These are phyloP conservation scores for Schizopygopsis pylzovi DNA, from an alignment of 2,797 vertebrate species.

Conservation along the genomic window DNA sequence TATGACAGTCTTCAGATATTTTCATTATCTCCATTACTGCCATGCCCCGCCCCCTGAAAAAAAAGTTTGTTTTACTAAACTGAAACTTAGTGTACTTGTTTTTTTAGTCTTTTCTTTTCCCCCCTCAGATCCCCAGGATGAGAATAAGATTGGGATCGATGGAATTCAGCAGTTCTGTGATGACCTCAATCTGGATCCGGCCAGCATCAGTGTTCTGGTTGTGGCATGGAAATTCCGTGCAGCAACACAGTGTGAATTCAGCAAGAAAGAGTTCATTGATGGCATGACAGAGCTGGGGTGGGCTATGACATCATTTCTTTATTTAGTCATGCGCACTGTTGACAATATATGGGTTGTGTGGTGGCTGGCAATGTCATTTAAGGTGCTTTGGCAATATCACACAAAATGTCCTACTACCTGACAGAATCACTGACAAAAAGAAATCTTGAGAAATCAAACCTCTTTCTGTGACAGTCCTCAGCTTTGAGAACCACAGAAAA, in stretches of 20 bases:
- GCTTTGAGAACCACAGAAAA: neutral
- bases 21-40: too few relatives aligned
- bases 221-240: constrained; percentile 97
- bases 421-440: neutral
- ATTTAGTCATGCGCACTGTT: neutral
- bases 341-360: neutral
- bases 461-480: neutral
- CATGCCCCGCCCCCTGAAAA: too few relatives aligned
- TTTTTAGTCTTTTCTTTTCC: neutral
- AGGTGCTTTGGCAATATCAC: neutral
- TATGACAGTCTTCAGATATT: too few relatives aligned
- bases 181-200: constrained; percentile 91
- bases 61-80: too few relatives aligned
- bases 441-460: neutral
- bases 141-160: constrained; percentile 97
- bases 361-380: neutral
- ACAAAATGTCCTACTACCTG: neutral
- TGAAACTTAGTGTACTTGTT: neutral
- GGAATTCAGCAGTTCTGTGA: constrained; percentile 98
- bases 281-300: constrained; percentile 97
- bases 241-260: constrained; percentile 97
- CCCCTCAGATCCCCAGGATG: constrained; percentile 92
- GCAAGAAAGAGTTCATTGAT: constrained; percentile 95
- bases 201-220: constrained; percentile 93
- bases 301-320: constrained; percentile 68